Base-by-base conservation (phyloP, 2,888 invertebrate species). In the Cyclophora albipunctata region DNA sequence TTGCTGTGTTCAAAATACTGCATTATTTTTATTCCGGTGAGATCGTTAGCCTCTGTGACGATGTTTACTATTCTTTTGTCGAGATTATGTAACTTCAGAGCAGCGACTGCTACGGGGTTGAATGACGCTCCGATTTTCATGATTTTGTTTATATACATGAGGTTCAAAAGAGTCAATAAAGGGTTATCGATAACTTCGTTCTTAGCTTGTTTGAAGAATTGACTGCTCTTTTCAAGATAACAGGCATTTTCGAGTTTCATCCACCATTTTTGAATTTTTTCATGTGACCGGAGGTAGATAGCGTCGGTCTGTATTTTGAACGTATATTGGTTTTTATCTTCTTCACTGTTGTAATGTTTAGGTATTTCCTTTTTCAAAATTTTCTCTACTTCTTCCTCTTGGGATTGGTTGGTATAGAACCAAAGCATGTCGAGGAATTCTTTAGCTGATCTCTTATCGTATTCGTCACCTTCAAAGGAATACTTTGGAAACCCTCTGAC, bases 191-290 rank as follows among this genome's bases (percentile, higher is more conserved):
- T 60, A 2, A 73, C 67, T 20, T 64, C 69, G 51, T 60, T 64
- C 40, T 68, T 73, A 6, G 73, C 67, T 52, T 59, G 56, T 45
- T 70, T 62, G 49, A 67, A 73, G 50, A 66, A 66, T 6, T 56
- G 58, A 47, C 62, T 65, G 5, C 47, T 52, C 48, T 62, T 64
- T 5, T 63, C 69, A 37, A 73, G 51, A 45, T 73, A 73, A 3
- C 55, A 53, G 1, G 63, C 65, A 41, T 64, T 55, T 1, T 60
- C 59, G 45, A 58, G 56, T 43, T 55, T 51, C 59, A 71, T 67
- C 74, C 74, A 74, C 74, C 74, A 74, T 52, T 72, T 72, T 57
- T 71, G 71, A 51, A 74, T 63, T 57, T 69, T 65, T n/a, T 72
- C 71, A 49, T 74, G 74, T 49, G 67, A 69, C 52, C 66, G 61